phyloP scores from a whole-genome alignment of 2,113 vertebrate genomes.

The Regulus satrapa region DNA sequence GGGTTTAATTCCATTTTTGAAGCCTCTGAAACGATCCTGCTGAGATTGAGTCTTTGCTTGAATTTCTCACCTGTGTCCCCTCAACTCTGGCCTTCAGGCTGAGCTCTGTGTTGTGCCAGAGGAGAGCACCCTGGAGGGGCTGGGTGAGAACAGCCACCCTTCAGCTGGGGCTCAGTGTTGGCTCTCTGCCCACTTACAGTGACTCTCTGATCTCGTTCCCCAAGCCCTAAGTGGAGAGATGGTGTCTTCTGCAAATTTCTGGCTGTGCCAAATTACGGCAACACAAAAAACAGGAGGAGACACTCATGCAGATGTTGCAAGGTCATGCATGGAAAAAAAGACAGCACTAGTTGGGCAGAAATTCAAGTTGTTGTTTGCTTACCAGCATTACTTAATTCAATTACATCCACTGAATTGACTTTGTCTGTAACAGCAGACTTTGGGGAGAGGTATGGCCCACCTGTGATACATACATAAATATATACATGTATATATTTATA shows the following conservation, averaged over 20 bases:
- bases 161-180: accelerated
- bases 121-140: accelerated
- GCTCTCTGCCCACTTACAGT: not conserved
- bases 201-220: not conserved
- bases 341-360: not conserved
- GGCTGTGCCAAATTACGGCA: not conserved
- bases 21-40: not conserved
- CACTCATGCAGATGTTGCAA: not conserved
- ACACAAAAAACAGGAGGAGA: not conserved
- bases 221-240: not conserved
- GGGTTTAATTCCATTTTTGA: not conserved
- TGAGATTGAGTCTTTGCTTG: not conserved
- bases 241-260: not conserved
- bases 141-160: not conserved
- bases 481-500: not conserved
- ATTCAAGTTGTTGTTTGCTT: not conserved
- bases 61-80: not conserved
- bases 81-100: not conserved
- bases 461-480: not conserved
- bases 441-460: not conserved
- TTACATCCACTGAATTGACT: not conserved
- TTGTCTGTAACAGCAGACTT: not conserved
- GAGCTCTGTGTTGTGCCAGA: not conserved
- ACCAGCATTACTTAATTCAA: not conserved
- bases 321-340: not conserved